phyloP scores from a whole-genome alignment of 2,888 invertebrate genomes.

The Apotomis turbidana region DNA sequence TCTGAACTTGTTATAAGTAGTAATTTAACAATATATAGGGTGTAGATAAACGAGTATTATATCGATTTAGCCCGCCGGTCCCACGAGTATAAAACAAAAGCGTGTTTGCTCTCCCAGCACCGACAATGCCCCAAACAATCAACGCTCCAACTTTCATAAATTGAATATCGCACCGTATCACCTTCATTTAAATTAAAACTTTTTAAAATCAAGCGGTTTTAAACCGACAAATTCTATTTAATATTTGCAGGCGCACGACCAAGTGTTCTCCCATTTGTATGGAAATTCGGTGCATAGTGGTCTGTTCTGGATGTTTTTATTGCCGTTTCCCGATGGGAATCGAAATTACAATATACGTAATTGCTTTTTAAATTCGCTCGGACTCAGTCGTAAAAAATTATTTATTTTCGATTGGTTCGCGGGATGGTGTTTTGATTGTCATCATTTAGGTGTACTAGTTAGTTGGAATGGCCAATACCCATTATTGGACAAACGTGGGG shows the following conservation, averaged over 20 bases:
- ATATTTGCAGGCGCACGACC: conserved; percentile 11
- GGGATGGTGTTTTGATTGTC: conserved; percentile 17
- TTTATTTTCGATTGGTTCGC: conserved; percentile 21
- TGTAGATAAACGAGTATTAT: neutral
- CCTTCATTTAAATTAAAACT: conserved; percentile 15
- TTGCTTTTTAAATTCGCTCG: conserved; percentile 26
- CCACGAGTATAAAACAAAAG: neutral
- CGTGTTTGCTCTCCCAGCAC: neutral
- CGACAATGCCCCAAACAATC: conserved; percentile 11
- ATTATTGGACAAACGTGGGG: no score
- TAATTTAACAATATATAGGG: no score
- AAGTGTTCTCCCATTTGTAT: conserved; percentile 17
- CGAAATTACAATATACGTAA: conserved; percentile 25
- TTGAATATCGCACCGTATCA: conserved; percentile 2
- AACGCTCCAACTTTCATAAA: conserved; percentile 3
- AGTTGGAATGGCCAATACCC: no score
- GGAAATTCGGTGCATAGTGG: conserved; percentile 28
- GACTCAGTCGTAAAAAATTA: conserved; percentile 19
- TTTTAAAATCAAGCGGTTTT: conserved; percentile 17
- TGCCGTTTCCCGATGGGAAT: conserved; percentile 10
- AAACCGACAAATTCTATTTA: conserved; percentile 25
- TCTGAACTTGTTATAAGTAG: no score
- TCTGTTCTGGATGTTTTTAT: conserved; percentile 12
- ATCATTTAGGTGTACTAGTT: neutral
- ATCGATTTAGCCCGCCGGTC: neutral